Conservation (phyloP, 2,113 vertebrate species). For the Entosphenus tridentatus region DNA sequence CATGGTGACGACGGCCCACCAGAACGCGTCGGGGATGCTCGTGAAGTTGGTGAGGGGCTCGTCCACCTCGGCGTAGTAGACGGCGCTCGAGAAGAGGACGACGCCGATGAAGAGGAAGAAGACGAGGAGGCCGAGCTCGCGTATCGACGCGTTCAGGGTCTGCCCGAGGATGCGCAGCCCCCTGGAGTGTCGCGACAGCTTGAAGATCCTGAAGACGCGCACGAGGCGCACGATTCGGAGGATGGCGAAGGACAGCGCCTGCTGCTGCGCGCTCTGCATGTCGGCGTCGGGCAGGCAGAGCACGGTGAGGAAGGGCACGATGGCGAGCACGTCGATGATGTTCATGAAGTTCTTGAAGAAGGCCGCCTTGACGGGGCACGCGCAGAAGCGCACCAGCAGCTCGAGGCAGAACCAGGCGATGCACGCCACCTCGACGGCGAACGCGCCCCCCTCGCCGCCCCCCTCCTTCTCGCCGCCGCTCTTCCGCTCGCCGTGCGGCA, state of each 20-base stretch:
- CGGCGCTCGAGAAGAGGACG: constrained; percentile 2
- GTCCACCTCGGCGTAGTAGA: background rate
- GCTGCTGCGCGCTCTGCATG: background rate
- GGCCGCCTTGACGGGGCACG: background rate
- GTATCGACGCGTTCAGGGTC: background rate
- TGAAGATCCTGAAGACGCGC: constrained; percentile 1
- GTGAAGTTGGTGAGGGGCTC: background rate
- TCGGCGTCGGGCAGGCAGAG: background rate
- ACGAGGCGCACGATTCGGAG: background rate
- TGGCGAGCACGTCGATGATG: background rate
- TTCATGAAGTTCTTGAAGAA: constrained; percentile 5
- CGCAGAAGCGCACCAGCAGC: background rate
- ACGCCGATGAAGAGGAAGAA: constrained; percentile 2
- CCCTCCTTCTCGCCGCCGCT: too few species aligned
- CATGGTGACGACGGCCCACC: background rate
- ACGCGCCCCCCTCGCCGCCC: background rate
- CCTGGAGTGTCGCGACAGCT: background rate
- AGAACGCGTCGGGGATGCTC: background rate
- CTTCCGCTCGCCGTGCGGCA: background rate
- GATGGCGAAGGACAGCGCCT: background rate
- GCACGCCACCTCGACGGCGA: background rate
- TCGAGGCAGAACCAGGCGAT: constrained; percentile 5
- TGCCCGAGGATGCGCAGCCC: constrained; percentile 4
- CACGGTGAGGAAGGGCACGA: background rate
- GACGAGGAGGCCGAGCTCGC: constrained; percentile 1